Evolutionary conservation across 2,797 vertebrate species (phyloP).

Genomic region (Fundulus diaphanus): DNA sequence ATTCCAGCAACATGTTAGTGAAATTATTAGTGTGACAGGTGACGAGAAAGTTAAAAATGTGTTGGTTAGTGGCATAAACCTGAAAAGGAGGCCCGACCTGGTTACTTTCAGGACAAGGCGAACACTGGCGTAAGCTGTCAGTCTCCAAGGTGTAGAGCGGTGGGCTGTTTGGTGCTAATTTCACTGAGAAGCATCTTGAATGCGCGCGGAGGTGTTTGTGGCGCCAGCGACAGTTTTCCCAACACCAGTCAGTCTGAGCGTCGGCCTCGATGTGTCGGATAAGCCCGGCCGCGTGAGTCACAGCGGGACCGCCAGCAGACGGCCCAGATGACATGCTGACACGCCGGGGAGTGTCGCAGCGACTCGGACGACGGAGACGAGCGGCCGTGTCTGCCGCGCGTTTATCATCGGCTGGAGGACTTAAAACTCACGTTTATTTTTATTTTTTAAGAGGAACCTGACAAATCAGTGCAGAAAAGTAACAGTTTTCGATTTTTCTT

Average conservation of each 20-base stretch:
- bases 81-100: neutral
- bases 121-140: neutral
- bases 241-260: slow-evolving; percentile 55
- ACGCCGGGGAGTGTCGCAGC: slow-evolving; percentile 43
- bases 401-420: slow-evolving; percentile 33
- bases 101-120: neutral
- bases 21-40: slow-evolving; percentile 47
- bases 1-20: slow-evolving; percentile 45
- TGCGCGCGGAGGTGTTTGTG: slow-evolving; percentile 33
- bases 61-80: neutral
- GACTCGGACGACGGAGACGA: slow-evolving; percentile 33
- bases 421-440: slow-evolving; percentile 37
- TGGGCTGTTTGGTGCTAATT: neutral
- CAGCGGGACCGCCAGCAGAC: slow-evolving; percentile 42
- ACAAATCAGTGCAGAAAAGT: neutral
- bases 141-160: neutral
- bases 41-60: slow-evolving; percentile 2
- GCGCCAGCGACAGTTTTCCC: slow-evolving; percentile 57
- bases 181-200: slow-evolving; percentile 16
- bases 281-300: slow-evolving; percentile 34
- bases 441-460: too few species aligned
- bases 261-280: slow-evolving; percentile 62
- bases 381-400: slow-evolving; percentile 27
- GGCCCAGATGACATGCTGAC: slow-evolving; percentile 55
- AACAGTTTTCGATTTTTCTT: neutral